Evolutionary conservation across 2,888 invertebrate species (phyloP).

Genomic region (Osmoderma eremita): DNA sequence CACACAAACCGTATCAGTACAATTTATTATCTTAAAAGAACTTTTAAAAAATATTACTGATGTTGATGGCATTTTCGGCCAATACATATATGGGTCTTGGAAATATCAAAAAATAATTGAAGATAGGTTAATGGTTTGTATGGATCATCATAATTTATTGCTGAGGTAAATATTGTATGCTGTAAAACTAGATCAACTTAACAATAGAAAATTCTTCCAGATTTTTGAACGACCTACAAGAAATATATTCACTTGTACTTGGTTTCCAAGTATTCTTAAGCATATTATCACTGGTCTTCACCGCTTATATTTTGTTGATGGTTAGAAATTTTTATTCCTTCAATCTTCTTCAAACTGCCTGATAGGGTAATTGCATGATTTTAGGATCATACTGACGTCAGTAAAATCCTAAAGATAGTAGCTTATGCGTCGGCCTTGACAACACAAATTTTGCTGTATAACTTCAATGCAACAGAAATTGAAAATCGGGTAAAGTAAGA

Average conservation of each 20-base stretch:
- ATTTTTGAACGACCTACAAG: slow-evolving; percentile 34
- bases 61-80: slow-evolving; percentile 13
- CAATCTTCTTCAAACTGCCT: too few relatives aligned
- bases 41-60: slow-evolving; percentile 32
- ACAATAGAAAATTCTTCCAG: slow-evolving; percentile 22
- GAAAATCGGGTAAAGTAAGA: slow-evolving; percentile 25
- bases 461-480: slow-evolving; percentile 35
- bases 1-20: slow-evolving; percentile 39
- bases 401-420: slow-evolving; percentile 34
- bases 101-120: slow-evolving; percentile 37
- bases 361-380: slow-evolving; percentile 4
- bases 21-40: slow-evolving; percentile 37
- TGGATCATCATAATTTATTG: slow-evolving; percentile 40
- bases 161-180: slow-evolving; percentile 30
- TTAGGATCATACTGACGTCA: slow-evolving; percentile 35
- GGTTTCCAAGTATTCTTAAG: slow-evolving; percentile 34
- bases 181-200: not conserved
- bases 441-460: slow-evolving; percentile 33
- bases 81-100: slow-evolving; percentile 11
- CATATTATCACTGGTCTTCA: slow-evolving; percentile 37
- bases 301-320: slow-evolving; percentile 25
- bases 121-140: slow-evolving; percentile 31
- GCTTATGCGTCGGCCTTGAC: slow-evolving; percentile 26
- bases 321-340: slow-evolving; percentile 12
- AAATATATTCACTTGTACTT: slow-evolving; percentile 34